phyloP scores from a whole-genome alignment of 2,888 invertebrate genomes.

The Ophraella communa region DNA sequence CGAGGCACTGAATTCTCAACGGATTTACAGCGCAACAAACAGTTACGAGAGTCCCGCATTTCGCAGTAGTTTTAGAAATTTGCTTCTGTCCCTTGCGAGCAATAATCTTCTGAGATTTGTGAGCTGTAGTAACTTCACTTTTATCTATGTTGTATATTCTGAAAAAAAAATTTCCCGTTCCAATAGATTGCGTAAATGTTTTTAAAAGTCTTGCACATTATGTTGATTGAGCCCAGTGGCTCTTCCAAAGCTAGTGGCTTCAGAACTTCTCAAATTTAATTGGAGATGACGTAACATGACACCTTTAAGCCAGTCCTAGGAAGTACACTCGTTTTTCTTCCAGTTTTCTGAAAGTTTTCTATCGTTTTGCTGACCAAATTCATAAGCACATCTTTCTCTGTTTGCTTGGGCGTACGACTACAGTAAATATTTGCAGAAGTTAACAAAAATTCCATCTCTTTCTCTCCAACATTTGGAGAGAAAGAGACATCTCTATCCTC shows the following conservation, averaged over 20 bases:
- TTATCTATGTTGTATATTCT: too few species aligned
- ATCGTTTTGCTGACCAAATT: slow-evolving; percentile 24
- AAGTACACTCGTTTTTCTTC: slow-evolving; percentile 18
- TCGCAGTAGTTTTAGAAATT: slow-evolving; percentile 22
- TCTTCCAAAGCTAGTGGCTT: slow-evolving; percentile 29
- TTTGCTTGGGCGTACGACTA: slow-evolving; percentile 31
- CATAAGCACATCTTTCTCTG: slow-evolving; percentile 27
- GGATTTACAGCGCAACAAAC: slow-evolving; percentile 24
- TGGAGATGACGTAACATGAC: slow-evolving; percentile 15
- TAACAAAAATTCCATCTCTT: slow-evolving; percentile 17
- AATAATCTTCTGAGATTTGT: too few species aligned
- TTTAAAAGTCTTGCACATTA: slow-evolving; percentile 31
- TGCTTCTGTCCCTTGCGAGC: too few species aligned
- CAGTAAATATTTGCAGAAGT: slow-evolving; percentile 8
- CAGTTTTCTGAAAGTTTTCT: too few species aligned
- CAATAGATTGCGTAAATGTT: slow-evolving; percentile 28
- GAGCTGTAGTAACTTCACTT: too few species aligned
- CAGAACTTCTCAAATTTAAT: slow-evolving; percentile 20
- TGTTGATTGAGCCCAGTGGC: slow-evolving; percentile 35
- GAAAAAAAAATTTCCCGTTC: slow-evolving; percentile 22
- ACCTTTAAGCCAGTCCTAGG: slow-evolving; percentile 22
- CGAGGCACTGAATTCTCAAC: slow-evolving; percentile 28
- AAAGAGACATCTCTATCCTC: background rate
- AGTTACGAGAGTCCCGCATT: slow-evolving; percentile 10
- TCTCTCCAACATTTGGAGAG: background rate